Percentiles rank a stretch among this genome's conserved stretches.
Conservation (phyloP, 2,888 invertebrate genomes). For the Pyralis farinalis region DNA sequence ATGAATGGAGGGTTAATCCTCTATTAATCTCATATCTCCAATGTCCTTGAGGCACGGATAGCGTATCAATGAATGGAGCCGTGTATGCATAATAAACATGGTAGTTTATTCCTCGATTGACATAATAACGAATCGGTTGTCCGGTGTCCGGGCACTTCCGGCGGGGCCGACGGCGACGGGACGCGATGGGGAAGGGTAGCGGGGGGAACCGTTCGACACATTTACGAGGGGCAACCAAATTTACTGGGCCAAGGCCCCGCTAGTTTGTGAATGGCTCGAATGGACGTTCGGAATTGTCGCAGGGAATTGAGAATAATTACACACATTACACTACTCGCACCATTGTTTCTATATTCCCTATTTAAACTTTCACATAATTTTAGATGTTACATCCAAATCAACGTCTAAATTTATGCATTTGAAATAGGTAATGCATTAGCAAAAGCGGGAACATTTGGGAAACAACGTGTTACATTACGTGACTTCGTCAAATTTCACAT, state of each 20-base stretch:
- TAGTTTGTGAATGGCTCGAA: slow-evolving; percentile 46
- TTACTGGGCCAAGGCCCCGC: slow-evolving; percentile 67
- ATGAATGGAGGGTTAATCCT: too few species aligned
- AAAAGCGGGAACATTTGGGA: too few species aligned
- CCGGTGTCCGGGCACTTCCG: slow-evolving; percentile 65
- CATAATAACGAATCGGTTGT: slow-evolving; percentile 69
- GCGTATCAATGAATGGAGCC: neutral
- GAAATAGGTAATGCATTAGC: too few species aligned
- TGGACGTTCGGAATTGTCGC: slow-evolving; percentile 33
- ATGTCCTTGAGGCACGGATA: neutral
- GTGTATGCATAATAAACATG: neutral
- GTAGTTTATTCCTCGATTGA: slow-evolving; percentile 42
- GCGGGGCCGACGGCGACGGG: slow-evolving; percentile 51
- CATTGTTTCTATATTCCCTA: slow-evolving; percentile 2
- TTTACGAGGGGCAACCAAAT: slow-evolving; percentile 58
- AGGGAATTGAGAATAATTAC: slow-evolving; percentile 50
- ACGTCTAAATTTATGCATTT: neutral
- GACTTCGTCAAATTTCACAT: too few species aligned
- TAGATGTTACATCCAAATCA: neutral
- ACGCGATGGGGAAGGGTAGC: too few species aligned
- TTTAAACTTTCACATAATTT: slow-evolving; percentile 5
- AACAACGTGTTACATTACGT: too few species aligned
- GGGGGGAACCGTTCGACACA: slow-evolving; percentile 50
- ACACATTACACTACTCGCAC: slow-evolving; percentile 3
- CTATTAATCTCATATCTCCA: too few species aligned